These are phyloP conservation scores for Nasonia giraulti DNA, from an alignment of 1,140 invertebrate genomes.

Conservation along the genomic window DNA sequence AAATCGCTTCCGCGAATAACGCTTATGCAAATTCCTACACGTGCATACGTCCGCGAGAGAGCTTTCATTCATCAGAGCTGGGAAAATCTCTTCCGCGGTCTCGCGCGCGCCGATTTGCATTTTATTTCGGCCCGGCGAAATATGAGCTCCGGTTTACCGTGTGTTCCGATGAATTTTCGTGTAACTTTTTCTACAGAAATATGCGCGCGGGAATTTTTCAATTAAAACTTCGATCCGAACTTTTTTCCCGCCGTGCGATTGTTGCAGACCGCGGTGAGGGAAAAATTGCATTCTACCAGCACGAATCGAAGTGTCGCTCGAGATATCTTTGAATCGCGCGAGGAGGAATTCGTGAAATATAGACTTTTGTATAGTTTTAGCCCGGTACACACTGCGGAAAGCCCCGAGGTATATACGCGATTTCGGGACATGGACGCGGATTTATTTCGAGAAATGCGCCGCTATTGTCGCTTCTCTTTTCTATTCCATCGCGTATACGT, in stretches of 20 bases:
- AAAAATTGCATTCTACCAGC: neutral
- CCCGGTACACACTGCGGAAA: no score
- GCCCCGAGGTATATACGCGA: neutral
- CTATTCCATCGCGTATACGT: neutral
- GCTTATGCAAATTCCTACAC: no score
- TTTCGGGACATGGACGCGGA: neutral
- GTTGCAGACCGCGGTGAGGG: no score
- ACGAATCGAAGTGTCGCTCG: neutral
- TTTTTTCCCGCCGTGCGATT: no score
- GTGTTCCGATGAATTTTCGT: neutral
- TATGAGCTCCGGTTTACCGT: neutral
- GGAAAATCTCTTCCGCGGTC: neutral
- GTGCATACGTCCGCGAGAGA: no score
- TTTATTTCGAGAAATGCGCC: no score
- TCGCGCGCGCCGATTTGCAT: neutral
- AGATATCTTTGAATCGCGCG: neutral
- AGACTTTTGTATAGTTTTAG: neutral
- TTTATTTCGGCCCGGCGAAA: neutral
- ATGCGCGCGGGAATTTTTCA: neutral
- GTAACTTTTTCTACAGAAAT: no score
- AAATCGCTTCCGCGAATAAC: neutral
- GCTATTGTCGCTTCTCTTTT: neutral
- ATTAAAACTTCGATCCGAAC: neutral
- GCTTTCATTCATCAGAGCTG: neutral
- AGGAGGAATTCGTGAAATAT: neutral